Evolutionary conservation across 2,113 vertebrate genomes (phyloP).

Genomic region (Pholis gunnellus): DNA sequence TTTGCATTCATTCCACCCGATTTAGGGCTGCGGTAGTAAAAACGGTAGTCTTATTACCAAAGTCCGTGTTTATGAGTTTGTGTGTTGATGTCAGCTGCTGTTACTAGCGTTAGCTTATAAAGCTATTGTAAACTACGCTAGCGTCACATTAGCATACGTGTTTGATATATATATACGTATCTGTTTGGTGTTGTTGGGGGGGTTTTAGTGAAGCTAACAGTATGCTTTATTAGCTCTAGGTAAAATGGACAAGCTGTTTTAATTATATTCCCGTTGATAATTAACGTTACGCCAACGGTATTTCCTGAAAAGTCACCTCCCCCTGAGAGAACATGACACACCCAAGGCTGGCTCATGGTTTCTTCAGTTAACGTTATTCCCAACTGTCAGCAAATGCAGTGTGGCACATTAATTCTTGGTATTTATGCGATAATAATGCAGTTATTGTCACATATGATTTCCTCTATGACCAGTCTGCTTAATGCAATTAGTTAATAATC

Average conservation of each 20-base stretch:
- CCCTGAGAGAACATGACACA: slow-evolving; percentile 57
- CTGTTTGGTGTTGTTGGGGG: neutral
- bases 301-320: neutral
- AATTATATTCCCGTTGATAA: neutral
- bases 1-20: neutral
- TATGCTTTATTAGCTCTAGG: neutral
- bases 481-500: neutral
- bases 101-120: neutral
- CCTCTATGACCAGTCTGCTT: neutral
- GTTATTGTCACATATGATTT: neutral
- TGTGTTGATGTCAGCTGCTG: slow-evolving; percentile 8
- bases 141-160: neutral
- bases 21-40: neutral
- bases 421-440: neutral
- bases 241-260: neutral
- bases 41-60: neutral
- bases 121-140: neutral
- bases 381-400: slow-evolving; percentile 38
- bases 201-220: neutral
- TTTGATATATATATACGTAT: neutral
- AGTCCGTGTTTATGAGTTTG: neutral
- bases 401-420: too few relatives aligned
- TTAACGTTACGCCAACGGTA: neutral
- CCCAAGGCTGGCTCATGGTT: slow-evolving; percentile 42
- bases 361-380: slow-evolving; percentile 8